These are phyloP conservation scores for Acanthopleura granulata DNA, from an alignment of 2,888 invertebrate genomes.

Conservation along the genomic window DNA sequence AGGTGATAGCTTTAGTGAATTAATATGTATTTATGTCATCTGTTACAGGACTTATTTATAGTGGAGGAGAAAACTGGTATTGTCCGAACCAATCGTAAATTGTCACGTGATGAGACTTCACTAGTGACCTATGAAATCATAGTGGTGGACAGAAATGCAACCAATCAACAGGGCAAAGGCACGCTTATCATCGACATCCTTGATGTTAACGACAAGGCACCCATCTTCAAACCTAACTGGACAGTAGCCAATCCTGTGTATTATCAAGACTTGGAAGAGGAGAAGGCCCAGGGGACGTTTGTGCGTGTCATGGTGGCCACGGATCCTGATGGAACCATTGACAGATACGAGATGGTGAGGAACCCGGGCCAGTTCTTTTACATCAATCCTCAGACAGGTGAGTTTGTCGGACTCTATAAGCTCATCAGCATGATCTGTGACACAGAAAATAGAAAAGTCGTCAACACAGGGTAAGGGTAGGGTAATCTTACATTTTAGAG, in stretches of 20 bases:
- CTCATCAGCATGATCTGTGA: no score
- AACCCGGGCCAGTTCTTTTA: slow-evolving; percentile 43
- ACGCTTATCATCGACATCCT: slow-evolving; percentile 76
- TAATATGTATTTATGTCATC: background rate
- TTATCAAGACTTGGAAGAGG: slow-evolving; percentile 51
- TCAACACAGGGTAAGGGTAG: no score
- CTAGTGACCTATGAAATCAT: slow-evolving; percentile 84
- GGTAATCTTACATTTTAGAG: no score
- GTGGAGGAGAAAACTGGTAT: slow-evolving; percentile 84
- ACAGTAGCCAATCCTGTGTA: slow-evolving; percentile 75
- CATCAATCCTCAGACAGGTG: slow-evolving; percentile 43
- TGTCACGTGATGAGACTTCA: slow-evolving; percentile 87
- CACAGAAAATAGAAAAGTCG: no score
- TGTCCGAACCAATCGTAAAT: slow-evolving; percentile 76
- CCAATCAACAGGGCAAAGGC: slow-evolving; percentile 81
- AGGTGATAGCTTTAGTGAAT: no score
- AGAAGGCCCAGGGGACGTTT: slow-evolving; percentile 47
- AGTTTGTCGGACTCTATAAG: background rate
- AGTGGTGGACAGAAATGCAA: slow-evolving; percentile 85
- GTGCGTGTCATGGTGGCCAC: slow-evolving; percentile 55
- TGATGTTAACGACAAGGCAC: slow-evolving; percentile 76
- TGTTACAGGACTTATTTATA: slow-evolving; percentile 78
- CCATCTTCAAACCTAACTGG: slow-evolving; percentile 81
- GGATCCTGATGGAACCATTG: slow-evolving; percentile 54
- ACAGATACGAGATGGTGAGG: slow-evolving; percentile 40